Base-by-base conservation (phyloP, 1,140 invertebrate genomes). In the Elysia chlorotica region DNA sequence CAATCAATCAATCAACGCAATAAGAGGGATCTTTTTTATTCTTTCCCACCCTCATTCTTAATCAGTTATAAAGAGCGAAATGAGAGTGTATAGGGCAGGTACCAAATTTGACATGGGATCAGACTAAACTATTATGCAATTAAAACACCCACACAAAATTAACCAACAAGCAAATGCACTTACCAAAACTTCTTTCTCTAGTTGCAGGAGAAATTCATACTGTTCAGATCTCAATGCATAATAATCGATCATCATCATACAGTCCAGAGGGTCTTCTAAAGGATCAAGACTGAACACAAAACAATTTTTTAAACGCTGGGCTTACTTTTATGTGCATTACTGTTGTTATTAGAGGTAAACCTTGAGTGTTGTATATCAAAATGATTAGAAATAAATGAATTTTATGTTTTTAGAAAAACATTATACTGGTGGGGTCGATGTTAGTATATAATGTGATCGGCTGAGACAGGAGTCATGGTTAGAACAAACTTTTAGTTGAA, bases 171-270 rank as follows among this genome's bases (percentile, higher is more conserved):
- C 41, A 37, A 37, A 57, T 93, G 37, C 93, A 65, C 79, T 91
- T 57, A 93, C 86, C 81, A 87, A 82, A 80, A 84, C 87, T 76
- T 88, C 86, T 41, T 84, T 67, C 70, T 74, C 92, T 61, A 95
- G 89, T 4, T 93, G 88, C 19, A 90, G 78, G 0, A 96, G 88
- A 92, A 95, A 97, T n/a, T 91, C 86, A 82, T 93, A 94, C 87
- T 97, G 93, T 65, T 91, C 91, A 59, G 93, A 91, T 73, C 93
- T 88, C 38, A 98, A 81, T 0, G 96, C 95, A 84, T 96, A 95
- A 76, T 94, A 95, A 84, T 98, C 96, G 2, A 98, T 91, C 76
- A 93, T 90, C 28, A 97, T 88, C 38, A 95, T 88, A 14, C 93
- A 90, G 31, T 92, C 94, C 71, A 97, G 81, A 0, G 96, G 96